Evolutionary conservation across 53 echinoderm and acorn worm species (phyloP), one percentile per base, ranked within the genome.

Genomic region (Mesocentrotus franciscanus): DNA sequence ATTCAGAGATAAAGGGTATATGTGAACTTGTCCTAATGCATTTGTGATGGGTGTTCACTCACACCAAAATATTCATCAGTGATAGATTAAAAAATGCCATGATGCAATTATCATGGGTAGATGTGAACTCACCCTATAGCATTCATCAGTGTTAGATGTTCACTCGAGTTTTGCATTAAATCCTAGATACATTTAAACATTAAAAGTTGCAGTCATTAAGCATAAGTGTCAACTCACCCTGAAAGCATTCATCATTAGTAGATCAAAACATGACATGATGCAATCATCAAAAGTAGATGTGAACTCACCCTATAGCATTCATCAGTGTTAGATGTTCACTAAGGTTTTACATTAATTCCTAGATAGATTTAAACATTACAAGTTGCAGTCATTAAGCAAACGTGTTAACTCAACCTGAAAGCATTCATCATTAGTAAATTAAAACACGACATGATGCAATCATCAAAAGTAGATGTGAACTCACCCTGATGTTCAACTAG

Each of bases 221-320:
- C 1, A 29, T 72, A 72, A 11, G 0, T 72, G n/a, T 72, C 0
- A 72, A 79, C 8, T 79, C 6, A 79, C 16, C 39, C 20, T 10
- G 10, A 13, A 5, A 6, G 18, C 39, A 79, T 36, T 18, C 18
- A 36, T 64, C 20, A 64, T 10, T 49, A 20, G 83, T 42, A 42
- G 8, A 22, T 84, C 6, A 4, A 17, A 49, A 84, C 84, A 17
- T 22, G 13, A 42, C 42, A 18, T 36, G 49, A 42, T 39, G 49
- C 83, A 83, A 39, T 83, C 17, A 83, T 83, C 83, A 36, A 14
- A 18, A 9, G 83, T 83, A 83, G 55, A 83, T 83, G 83, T 83
- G 83, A 83, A 83, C 83, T 83, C 55, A 83, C 42, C 20, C 36
- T 83, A 14, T 15, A 17, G 42, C 49, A 42, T 32, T 76, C 76